Base-by-base conservation (phyloP, 2,888 invertebrate genomes). In the Parnassius orleans region DNA sequence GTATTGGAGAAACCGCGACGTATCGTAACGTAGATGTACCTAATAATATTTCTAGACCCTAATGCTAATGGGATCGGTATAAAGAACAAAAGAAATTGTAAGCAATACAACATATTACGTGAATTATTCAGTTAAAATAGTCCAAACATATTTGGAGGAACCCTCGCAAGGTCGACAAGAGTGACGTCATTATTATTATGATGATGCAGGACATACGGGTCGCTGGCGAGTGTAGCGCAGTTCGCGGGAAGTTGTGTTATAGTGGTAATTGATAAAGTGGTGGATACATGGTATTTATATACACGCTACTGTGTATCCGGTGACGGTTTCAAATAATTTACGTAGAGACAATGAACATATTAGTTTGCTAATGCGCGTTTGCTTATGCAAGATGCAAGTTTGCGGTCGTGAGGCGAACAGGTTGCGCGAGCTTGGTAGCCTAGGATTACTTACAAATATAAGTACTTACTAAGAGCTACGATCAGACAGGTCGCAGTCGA, bases 111-210 rank as follows among this genome's bases (percentile, higher is more conserved):
- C n/a, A 51, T 44, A 55, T 46, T 73, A 76, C 80, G 79, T 79
- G 78, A 76, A 75, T 77, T 80, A 81, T 80, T 80, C 83, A 79
- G 80, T 78, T 77, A 74, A 73, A 79, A 74, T 79, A 81, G 76
- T 78, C 75, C 76, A 76, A 74, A 70, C 79, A 82, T 77, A 74
- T 80, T 76, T 76, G 73, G 76, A 74, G 71, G 72, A 78, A 77
- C 76, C 84, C 86, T 87, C 73, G 64, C 86, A 86, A 90, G 89
- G 90, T 81, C 85, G 76, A 60, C 65, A 58, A 59, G 65, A 69
- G 65, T 89, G 88, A 89, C 88, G 87, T 89, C 87, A 89, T 74
- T 69, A 68, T 75, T 78, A 79, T 76, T 78, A 79, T 78, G 81
- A 79, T 83, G 81, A 77, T 80, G 78, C 78, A 80, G 86, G 84